phyloP scores from a whole-genome alignment of 1,140 invertebrate genomes.

The Neotoxoptera formosana region DNA sequence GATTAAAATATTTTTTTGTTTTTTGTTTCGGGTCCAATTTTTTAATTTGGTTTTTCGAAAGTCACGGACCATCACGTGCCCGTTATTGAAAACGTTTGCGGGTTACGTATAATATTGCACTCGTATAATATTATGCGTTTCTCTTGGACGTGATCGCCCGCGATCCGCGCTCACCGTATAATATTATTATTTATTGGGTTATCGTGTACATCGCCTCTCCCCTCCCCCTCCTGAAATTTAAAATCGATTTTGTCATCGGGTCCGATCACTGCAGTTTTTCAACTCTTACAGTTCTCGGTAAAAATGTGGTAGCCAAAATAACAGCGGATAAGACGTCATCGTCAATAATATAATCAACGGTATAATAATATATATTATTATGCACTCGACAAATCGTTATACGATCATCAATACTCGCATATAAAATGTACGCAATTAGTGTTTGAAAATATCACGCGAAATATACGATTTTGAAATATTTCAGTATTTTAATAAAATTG shows the following conservation, averaged over 20 bases:
- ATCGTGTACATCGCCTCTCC: background rate
- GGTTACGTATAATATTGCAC: background rate
- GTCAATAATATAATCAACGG: too few species aligned
- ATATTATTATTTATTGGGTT: background rate
- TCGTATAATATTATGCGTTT: background rate
- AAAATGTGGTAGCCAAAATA: background rate
- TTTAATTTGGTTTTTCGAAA: slow-evolving; percentile 9
- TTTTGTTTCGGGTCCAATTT: background rate
- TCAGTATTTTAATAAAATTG: too few species aligned
- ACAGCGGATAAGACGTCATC: too few species aligned
- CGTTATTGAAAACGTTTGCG: background rate
- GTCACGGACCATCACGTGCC: background rate
- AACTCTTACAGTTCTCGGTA: background rate
- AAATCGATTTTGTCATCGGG: background rate
- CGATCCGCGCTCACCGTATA: background rate
- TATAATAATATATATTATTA: too few species aligned
- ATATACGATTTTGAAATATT: too few species aligned
- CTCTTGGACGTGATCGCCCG: background rate
- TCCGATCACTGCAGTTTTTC: background rate
- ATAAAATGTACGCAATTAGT: too few species aligned
- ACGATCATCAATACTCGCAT: too few species aligned
- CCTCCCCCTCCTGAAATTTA: too few species aligned
- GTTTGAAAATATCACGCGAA: too few species aligned
- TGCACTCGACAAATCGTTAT: too few species aligned
- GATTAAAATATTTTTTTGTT: background rate